These are phyloP conservation scores for Aplocera efformata DNA, from an alignment of 2,888 invertebrate species.

Conservation along the genomic window DNA sequence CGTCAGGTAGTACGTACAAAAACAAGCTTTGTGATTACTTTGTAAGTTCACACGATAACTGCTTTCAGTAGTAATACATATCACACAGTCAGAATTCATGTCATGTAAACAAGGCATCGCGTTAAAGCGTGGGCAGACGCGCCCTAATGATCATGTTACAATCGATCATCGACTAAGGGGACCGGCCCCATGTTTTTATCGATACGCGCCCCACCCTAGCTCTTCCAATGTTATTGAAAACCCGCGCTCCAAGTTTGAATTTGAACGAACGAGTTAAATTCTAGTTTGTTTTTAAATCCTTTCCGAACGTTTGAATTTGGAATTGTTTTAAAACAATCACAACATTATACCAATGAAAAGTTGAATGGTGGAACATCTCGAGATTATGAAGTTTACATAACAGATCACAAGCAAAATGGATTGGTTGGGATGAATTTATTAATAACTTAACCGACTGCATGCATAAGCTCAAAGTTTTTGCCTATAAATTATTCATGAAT, in stretches of 20 bases:
- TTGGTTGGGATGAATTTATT: slow-evolving; percentile 44
- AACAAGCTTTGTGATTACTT: slow-evolving; percentile 16
- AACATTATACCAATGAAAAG: too few species aligned
- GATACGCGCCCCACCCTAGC: slow-evolving; percentile 27
- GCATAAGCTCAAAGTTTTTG: slow-evolving; percentile 39
- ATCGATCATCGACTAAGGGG: slow-evolving; percentile 38
- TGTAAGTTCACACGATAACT: slow-evolving; percentile 27
- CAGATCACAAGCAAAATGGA: slow-evolving; percentile 39
- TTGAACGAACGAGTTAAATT: slow-evolving; percentile 10
- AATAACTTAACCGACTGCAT: slow-evolving; percentile 45
- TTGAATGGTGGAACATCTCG: slow-evolving; percentile 7
- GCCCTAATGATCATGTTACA: slow-evolving; percentile 44
- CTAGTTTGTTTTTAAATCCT: slow-evolving; percentile 19
- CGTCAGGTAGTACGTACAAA: slow-evolving; percentile 3
- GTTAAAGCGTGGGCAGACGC: slow-evolving; percentile 31
- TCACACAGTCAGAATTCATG: slow-evolving; percentile 28
- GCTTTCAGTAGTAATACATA: slow-evolving; percentile 21
- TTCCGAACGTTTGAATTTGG: slow-evolving; percentile 16
- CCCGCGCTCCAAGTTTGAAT: slow-evolving; percentile 16
- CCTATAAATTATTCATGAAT: slow-evolving; percentile 44
- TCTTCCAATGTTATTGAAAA: slow-evolving; percentile 20
- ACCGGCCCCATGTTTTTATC: slow-evolving; percentile 30
- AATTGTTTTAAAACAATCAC: slow-evolving; percentile 10
- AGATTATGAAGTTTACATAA: slow-evolving; percentile 28
- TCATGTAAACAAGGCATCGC: slow-evolving; percentile 38